Percentiles rank a stretch among this genome's conserved stretches.
phyloP scores from a whole-genome alignment of 2,113 vertebrate species.

The Neoarius graeffei region DNA sequence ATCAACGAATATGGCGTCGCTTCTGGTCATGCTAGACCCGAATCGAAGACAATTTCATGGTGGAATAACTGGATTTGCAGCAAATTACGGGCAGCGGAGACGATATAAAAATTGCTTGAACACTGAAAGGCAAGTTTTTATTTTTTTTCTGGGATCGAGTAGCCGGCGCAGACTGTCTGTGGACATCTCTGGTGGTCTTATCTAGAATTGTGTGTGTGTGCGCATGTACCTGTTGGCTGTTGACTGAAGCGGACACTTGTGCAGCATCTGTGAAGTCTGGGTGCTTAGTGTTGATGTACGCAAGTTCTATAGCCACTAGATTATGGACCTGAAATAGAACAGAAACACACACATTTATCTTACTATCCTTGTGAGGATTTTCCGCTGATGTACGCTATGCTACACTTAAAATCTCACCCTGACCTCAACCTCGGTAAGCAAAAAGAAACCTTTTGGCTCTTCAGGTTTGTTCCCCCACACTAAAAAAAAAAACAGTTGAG shows the following conservation, averaged over 20 bases:
- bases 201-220: not conserved
- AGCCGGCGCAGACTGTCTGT: no score
- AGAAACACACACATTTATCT: not conserved
- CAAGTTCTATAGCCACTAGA: conserved; percentile 80
- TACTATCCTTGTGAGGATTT: not conserved
- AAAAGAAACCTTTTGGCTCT: not conserved
- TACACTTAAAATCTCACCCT: not conserved
- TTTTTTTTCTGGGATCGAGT: no score
- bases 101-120: no score
- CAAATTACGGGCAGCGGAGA: no score
- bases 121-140: no score
- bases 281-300: conserved; percentile 84
- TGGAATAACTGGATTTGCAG: no score
- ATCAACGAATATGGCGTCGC: no score
- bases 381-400: not conserved
- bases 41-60: no score
- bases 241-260: conserved; percentile 78
- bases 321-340: conserved; percentile 72
- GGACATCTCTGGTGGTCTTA: no score
- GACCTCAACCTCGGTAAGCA: not conserved
- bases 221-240: conserved; percentile 75
- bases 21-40: no score
- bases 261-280: conserved; percentile 80
- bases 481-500: no score
- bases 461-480: no score